phyloP scores from a whole-genome alignment of 2,797 vertebrate species.

The Megalops cyprinoides region DNA sequence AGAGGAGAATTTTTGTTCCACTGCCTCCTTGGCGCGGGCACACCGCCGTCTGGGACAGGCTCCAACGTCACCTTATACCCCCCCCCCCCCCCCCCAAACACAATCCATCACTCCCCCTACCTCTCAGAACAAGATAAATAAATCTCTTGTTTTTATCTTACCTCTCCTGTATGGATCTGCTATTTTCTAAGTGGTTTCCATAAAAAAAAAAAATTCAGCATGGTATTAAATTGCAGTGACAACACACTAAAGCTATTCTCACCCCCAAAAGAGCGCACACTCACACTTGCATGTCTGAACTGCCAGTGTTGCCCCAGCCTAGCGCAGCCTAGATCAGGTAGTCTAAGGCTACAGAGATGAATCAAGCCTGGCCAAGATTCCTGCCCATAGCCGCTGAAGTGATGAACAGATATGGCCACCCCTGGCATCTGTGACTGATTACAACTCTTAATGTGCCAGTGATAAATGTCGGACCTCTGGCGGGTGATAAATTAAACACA shows the following conservation, averaged over 20 bases:
- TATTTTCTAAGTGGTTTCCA: background rate
- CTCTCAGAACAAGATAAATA: background rate
- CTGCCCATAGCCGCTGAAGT: background rate
- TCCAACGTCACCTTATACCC: constrained; percentile 4
- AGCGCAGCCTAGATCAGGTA: background rate
- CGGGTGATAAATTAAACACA: constrained; percentile 65
- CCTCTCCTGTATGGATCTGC: background rate
- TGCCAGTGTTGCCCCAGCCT: background rate
- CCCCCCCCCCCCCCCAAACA: background rate
- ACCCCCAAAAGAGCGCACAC: background rate
- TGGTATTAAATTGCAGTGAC: background rate
- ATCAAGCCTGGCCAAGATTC: background rate
- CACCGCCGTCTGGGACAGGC: background rate
- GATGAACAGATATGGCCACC: constrained; percentile 31
- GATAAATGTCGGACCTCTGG: constrained; percentile 64
- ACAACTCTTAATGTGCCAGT: constrained; percentile 62
- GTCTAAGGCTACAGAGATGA: background rate
- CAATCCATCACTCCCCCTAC: constrained; percentile 5
- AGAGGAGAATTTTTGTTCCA: background rate
- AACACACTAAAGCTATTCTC: background rate
- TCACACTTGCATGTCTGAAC: background rate
- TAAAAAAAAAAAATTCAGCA: background rate
- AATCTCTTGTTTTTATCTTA: background rate
- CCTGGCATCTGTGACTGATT: constrained; percentile 68
- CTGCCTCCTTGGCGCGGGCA: background rate